Evolutionary conservation across 1,140 invertebrate species (phyloP).

Genomic region (Apis laboriosa): DNA sequence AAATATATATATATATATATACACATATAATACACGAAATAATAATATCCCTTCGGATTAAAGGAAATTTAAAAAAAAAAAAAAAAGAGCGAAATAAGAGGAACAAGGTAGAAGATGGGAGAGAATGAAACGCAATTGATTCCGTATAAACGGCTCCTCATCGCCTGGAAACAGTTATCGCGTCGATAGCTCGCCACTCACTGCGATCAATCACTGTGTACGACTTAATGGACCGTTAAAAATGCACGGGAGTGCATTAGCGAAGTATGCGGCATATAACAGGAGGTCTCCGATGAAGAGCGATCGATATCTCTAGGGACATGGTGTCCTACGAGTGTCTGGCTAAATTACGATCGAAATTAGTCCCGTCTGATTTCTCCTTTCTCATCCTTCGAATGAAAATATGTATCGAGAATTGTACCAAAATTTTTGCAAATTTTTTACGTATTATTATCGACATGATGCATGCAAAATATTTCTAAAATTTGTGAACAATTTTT

Average conservation of each 20-base stretch:
- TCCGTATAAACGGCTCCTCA: constrained; percentile 35
- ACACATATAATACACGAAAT: too few species aligned
- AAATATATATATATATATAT: too few species aligned
- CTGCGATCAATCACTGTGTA: constrained; percentile 57
- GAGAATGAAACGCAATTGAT: background rate
- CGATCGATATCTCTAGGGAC: constrained; percentile 54
- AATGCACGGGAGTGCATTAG: constrained; percentile 46
- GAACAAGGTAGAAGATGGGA: too few species aligned
- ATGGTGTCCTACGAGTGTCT: background rate
- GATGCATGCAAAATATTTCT: too few species aligned
- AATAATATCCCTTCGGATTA: too few species aligned
- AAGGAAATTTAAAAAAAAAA: too few species aligned
- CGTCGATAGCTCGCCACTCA: constrained; percentile 56
- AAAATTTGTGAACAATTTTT: too few species aligned
- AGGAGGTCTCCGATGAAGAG: constrained; percentile 21
- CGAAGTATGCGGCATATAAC: constrained; percentile 48
- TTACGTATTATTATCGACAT: too few species aligned
- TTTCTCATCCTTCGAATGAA: too few species aligned
- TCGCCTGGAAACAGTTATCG: constrained; percentile 57
- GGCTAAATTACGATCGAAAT: background rate
- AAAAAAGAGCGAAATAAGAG: background rate
- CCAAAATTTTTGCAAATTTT: background rate
- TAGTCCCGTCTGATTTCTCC: background rate
- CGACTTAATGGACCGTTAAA: constrained; percentile 66
- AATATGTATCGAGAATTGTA: too few species aligned